phyloP scores from a whole-genome alignment of 2,113 vertebrate species.

The Cyprinodon brontotheroides region DNA sequence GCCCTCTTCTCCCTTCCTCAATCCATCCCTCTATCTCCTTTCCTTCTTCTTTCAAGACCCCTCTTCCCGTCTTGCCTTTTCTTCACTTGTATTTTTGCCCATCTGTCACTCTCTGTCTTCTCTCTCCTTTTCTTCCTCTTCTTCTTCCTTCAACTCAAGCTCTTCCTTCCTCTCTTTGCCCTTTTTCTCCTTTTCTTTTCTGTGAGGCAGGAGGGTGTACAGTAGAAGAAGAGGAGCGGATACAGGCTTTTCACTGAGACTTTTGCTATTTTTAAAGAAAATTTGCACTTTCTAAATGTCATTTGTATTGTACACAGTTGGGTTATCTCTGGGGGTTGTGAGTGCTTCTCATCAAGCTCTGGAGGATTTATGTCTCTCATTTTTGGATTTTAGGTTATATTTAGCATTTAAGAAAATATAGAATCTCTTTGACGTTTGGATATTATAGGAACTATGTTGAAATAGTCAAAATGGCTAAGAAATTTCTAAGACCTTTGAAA shows the following conservation, averaged over 20 bases:
- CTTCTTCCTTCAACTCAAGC: constrained; percentile 54
- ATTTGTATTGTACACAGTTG: background rate
- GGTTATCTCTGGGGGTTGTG: constrained; percentile 15
- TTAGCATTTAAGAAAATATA: constrained; percentile 8
- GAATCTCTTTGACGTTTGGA: background rate
- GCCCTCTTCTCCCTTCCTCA: constrained; percentile 61
- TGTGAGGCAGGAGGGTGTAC: constrained; percentile 49
- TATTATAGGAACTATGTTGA: constrained; percentile 1
- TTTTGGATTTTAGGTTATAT: background rate
- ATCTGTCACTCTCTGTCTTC: constrained; percentile 68
- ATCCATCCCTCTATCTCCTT: constrained; percentile 56
- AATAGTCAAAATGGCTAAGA: constrained; percentile 2
- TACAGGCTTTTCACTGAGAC: constrained; percentile 47
- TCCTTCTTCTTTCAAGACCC: constrained; percentile 63
- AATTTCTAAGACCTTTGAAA: too few species aligned
- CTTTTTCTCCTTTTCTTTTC: background rate
- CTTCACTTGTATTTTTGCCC: constrained; percentile 64
- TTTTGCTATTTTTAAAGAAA: constrained; percentile 16
- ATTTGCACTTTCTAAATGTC: constrained; percentile 12
- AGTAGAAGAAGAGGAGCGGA: constrained; percentile 57
- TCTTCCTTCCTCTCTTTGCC: constrained; percentile 40
- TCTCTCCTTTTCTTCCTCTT: constrained; percentile 58
- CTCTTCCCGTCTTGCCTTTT: constrained; percentile 63
- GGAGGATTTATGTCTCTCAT: constrained; percentile 1
- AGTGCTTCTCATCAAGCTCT: background rate